A percentile compares a stretch with the other conserved stretches of the same genome.
Evolutionary conservation across 2,888 invertebrate species (phyloP).

Genomic region (Dicranocentrus wangi): DNA sequence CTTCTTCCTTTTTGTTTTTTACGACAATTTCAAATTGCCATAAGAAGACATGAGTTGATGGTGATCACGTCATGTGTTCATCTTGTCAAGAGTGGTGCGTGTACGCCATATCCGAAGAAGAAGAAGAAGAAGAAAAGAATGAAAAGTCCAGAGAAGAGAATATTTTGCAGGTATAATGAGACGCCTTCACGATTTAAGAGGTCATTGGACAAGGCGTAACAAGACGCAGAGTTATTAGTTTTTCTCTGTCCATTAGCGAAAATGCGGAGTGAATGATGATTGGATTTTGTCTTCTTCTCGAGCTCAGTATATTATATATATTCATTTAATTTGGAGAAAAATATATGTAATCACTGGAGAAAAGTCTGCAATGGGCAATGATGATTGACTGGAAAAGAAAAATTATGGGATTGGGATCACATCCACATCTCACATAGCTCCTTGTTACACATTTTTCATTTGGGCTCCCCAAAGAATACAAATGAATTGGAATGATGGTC

Average conservation of each 20-base stretch:
- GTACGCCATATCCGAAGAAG: neutral
- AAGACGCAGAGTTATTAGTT: conserved; percentile 44
- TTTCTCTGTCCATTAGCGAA: conserved; percentile 36
- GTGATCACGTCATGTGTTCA: conserved; percentile 8
- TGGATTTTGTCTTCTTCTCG: conserved; percentile 22
- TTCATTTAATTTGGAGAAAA: too few relatives aligned
- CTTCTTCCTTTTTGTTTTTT: conserved; percentile 1
- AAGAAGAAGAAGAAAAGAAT: too few relatives aligned
- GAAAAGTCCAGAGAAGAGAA: neutral
- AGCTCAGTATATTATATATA: too few relatives aligned
- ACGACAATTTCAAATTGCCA: conserved; percentile 32
- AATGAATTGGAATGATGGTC: conserved; percentile 50
- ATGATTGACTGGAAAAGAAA: conserved; percentile 10
- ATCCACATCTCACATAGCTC: too few relatives aligned
- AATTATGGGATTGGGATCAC: conserved; percentile 12
- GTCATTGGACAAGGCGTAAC: conserved; percentile 53
- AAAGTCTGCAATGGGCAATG: too few relatives aligned
- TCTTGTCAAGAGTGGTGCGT: conserved; percentile 4
- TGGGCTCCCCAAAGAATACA: conserved; percentile 32
- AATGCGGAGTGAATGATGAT: conserved; percentile 30
- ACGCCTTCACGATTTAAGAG: conserved; percentile 45
- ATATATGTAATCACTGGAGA: too few relatives aligned
- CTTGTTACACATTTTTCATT: conserved; percentile 45
- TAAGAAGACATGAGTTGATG: conserved; percentile 5
- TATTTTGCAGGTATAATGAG: conserved; percentile 36